These are phyloP conservation scores for Microcebus ravelobensis DNA, from an alignment of 2,113 vertebrate species.

Conservation along the genomic window DNA sequence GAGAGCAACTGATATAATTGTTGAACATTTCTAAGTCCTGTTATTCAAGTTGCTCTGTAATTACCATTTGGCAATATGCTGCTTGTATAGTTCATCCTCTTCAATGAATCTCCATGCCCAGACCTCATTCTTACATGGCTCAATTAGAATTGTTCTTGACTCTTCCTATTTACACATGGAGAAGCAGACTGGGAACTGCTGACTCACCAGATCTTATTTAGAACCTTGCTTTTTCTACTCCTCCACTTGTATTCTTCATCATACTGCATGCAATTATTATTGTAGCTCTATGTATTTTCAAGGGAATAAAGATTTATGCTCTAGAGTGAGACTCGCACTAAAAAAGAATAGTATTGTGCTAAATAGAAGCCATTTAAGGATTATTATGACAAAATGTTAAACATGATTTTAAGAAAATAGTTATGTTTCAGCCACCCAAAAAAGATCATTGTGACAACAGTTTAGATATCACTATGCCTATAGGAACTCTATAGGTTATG, in stretches of 20 bases:
- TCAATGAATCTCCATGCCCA: neutral
- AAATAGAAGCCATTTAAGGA: neutral
- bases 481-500: neutral
- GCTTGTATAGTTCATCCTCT: neutral
- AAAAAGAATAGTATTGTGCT: neutral
- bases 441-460: neutral
- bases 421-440: neutral
- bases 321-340: neutral
- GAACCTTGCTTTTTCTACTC: neutral
- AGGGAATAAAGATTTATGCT: neutral
- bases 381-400: neutral
- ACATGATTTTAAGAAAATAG: neutral
- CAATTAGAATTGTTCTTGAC: neutral
- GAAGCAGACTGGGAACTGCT: neutral
- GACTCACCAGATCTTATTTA: neutral
- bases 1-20: neutral
- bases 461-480: neutral
- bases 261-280: neutral
- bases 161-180: neutral
- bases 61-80: neutral
- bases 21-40: neutral
- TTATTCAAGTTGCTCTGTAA: neutral
- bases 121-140: neutral
- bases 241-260: neutral
- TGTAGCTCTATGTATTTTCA: neutral